Percentiles rank a stretch among this genome's conserved stretches.
These are phyloP conservation scores for Orthosia cruda DNA, from an alignment of 2,888 invertebrate species.

Conservation along the genomic window DNA sequence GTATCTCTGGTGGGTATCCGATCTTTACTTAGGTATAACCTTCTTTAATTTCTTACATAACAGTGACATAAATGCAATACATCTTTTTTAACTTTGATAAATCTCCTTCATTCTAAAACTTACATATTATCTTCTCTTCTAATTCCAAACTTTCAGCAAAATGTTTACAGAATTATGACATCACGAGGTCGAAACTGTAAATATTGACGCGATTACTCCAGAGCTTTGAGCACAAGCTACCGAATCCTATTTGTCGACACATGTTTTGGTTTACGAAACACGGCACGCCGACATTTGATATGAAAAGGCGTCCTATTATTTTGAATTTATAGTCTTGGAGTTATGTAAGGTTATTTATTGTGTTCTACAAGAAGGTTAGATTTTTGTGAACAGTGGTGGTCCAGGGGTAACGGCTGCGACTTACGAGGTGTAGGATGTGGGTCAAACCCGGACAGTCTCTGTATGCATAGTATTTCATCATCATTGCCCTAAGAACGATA, in stretches of 20 bases:
- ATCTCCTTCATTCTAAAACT: background rate
- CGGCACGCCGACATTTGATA: conserved; percentile 4
- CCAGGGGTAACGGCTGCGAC: too few species aligned
- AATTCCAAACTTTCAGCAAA: conserved; percentile 22
- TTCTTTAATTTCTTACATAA: too few species aligned
- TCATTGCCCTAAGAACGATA: too few species aligned
- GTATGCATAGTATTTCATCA: too few species aligned
- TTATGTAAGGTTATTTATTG: conserved; percentile 23
- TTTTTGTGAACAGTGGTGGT: background rate
- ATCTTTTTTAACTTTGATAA: too few species aligned
- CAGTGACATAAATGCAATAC: background rate
- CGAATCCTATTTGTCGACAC: conserved; percentile 47
- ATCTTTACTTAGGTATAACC: too few species aligned
- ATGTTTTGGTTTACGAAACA: conserved; percentile 58
- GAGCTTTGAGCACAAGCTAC: conserved; percentile 41
- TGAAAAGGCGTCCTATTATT: conserved; percentile 41
- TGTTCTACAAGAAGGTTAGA: background rate
- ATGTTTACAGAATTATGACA: conserved; percentile 34
- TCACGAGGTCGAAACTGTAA: conserved; percentile 35
- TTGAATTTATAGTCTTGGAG: conserved; percentile 39
- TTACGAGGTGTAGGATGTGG: too few species aligned
- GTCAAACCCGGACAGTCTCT: too few species aligned
- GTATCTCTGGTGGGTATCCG: too few species aligned
- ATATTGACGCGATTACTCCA: conserved; percentile 58
- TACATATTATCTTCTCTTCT: background rate